Conservation (phyloP, 2,797 vertebrate species). For the Peromyscus melanophrys region DNA sequence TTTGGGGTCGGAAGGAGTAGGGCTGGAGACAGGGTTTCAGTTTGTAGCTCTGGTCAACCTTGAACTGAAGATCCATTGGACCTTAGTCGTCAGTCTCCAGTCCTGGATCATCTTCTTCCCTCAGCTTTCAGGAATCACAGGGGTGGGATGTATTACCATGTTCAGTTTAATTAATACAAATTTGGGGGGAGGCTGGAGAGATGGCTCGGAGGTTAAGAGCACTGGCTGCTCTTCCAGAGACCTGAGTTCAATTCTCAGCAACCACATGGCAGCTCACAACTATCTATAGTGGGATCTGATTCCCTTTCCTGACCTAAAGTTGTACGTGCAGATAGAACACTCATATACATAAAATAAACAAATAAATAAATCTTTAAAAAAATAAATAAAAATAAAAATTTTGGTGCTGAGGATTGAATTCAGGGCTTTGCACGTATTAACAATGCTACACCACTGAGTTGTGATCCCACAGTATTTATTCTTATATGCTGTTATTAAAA, state of each 20-base stretch:
- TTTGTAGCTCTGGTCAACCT: neutral
- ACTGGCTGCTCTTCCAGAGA: no score
- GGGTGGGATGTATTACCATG: no score
- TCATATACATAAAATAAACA: no score
- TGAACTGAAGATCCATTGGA: neutral
- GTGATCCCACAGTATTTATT: neutral
- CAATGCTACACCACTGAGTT: neutral
- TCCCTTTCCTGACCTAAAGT: no score
- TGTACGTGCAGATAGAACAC: no score
- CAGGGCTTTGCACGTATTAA: neutral
- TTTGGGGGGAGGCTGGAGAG: no score
- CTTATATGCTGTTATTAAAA: neutral
- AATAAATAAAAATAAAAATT: no score
- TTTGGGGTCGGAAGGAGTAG: neutral
- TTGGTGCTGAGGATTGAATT: neutral
- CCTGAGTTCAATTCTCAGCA: no score
- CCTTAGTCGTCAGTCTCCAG: neutral
- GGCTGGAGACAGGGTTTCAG: neutral
- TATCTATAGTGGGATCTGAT: no score
- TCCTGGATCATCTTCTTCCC: neutral
- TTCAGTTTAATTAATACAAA: neutral
- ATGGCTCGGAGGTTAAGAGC: no score
- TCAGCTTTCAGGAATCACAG: neutral
- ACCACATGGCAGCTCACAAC: no score
- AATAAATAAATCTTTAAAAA: no score